These are phyloP conservation scores for Propithecus deckenii DNA, from an alignment of 2,797 vertebrate species.

Conservation along the genomic window DNA sequence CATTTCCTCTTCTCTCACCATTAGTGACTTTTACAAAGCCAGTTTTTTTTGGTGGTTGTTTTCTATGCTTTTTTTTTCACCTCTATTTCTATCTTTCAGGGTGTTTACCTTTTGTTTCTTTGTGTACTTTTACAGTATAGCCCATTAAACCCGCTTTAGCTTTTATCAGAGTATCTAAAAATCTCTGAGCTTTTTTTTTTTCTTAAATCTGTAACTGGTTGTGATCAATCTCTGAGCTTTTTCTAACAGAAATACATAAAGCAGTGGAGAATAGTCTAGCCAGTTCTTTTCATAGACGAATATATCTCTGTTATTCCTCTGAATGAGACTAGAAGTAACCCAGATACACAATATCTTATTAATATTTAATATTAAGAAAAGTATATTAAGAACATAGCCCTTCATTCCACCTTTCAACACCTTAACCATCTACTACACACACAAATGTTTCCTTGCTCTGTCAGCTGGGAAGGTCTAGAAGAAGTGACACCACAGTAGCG, in stretches of 20 bases:
- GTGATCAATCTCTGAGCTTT: neutral
- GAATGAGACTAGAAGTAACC: neutral
- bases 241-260: constrained; percentile 8
- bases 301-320: neutral
- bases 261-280: neutral
- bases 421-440: neutral
- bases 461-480: neutral
- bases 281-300: neutral
- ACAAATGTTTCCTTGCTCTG: neutral
- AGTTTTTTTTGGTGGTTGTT: neutral
- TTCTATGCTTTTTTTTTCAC: neutral
- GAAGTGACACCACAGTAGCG: neutral
- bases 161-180: constrained; percentile 3
- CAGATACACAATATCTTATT: neutral
- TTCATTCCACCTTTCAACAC: neutral
- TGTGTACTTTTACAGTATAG: neutral
- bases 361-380: constrained; percentile 18
- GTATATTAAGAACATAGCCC: neutral
- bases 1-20: neutral
- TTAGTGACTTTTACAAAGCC: neutral
- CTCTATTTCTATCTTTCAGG: neutral
- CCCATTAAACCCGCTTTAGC: neutral
- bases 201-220: neutral
- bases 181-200: neutral
- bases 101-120: neutral